These are phyloP conservation scores for Rhabdomys dilectus DNA, from an alignment of 2,113 vertebrate genomes.

Conservation along the genomic window DNA sequence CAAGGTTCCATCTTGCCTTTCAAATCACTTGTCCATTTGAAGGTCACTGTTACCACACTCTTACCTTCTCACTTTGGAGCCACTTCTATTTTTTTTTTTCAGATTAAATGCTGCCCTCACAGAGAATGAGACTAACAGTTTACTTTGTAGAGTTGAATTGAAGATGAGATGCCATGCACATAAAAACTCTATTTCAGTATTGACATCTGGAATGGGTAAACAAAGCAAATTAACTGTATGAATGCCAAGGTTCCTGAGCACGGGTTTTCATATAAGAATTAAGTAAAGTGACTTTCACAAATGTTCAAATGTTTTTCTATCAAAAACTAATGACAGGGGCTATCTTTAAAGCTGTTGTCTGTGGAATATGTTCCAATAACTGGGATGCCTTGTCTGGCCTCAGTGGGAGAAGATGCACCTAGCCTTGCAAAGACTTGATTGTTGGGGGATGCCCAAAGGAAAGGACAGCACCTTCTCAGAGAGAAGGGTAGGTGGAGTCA, in stretches of 20 bases:
- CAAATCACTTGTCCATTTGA: not conserved
- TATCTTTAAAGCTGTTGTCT: too few relatives aligned
- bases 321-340: not conserved
- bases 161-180: not conserved
- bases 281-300: not conserved
- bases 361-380: too few relatives aligned
- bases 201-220: not conserved
- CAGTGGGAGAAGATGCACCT: too few relatives aligned
- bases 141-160: not conserved
- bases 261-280: not conserved
- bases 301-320: not conserved
- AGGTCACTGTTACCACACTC: too few relatives aligned
- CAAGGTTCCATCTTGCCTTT: not conserved
- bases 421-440: too few relatives aligned
- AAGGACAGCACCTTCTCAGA: too few relatives aligned
- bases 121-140: not conserved
- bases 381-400: too few relatives aligned
- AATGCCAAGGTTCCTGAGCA: not conserved
- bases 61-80: not conserved
- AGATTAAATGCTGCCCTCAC: not conserved
- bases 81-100: not conserved
- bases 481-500: too few relatives aligned
- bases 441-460: too few relatives aligned
- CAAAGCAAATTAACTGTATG: not conserved
- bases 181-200: not conserved